Evolutionary conservation across 1,140 invertebrate genomes (phyloP).

Genomic region (Proctacanthus coquilletti): DNA sequence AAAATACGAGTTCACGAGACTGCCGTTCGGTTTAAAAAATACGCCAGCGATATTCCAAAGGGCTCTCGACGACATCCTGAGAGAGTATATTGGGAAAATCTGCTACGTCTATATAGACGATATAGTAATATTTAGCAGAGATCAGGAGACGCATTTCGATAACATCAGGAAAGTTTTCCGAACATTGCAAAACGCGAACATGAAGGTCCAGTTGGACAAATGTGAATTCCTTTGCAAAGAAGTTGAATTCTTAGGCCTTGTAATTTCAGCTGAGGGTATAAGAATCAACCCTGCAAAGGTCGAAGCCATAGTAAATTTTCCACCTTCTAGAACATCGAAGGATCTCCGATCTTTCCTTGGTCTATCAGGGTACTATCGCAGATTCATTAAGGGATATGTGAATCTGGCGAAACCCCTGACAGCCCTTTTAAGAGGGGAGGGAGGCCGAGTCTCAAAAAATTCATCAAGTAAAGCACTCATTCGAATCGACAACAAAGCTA

Average conservation of each 20-base stretch:
- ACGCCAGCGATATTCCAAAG: constrained; percentile 30
- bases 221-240: constrained; percentile 24
- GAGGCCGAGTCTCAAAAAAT: constrained; percentile 6
- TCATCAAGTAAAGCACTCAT: constrained; percentile 3
- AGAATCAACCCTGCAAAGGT: constrained; percentile 9
- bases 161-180: constrained; percentile 4
- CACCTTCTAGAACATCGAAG: constrained; percentile 6
- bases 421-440: constrained; percentile 5
- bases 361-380: constrained; percentile 16
- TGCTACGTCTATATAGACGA: constrained; percentile 22
- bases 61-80: constrained; percentile 25
- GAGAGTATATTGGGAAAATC: constrained; percentile 11
- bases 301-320: constrained; percentile 7
- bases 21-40: constrained; percentile 29
- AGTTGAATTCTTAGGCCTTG: constrained; percentile 10
- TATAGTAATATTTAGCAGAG: constrained; percentile 18
- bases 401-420: constrained; percentile 17
- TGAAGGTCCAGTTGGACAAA: constrained; percentile 32
- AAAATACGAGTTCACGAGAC: constrained; percentile 11
- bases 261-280: constrained; percentile 7
- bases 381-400: constrained; percentile 25
- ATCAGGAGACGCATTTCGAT: too few species aligned
- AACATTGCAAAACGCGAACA: constrained; percentile 19
- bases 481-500: not conserved
- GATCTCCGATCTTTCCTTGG: constrained; percentile 11